A percentile compares a stretch with the other conserved stretches of the same genome.
Conservation (phyloP, 2,888 invertebrate genomes). For the Thysanoteuthis rhombus region DNA sequence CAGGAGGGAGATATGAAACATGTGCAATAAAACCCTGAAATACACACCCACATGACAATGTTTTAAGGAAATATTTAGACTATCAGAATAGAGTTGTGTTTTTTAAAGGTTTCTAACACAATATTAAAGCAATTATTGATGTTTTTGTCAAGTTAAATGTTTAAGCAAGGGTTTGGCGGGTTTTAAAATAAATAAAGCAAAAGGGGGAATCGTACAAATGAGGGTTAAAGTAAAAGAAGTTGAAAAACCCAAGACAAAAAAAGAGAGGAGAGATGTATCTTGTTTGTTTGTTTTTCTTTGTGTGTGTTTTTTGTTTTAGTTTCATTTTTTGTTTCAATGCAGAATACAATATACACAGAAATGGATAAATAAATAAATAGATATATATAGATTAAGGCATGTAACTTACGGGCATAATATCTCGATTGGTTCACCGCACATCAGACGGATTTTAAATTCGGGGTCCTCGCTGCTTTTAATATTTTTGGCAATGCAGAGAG, state of each 20-base stretch:
- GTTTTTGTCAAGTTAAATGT: background rate
- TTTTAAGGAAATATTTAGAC: background rate
- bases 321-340: background rate
- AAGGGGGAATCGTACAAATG: background rate
- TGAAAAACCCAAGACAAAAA: background rate
- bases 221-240: no score
- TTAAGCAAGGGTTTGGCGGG: background rate
- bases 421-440: background rate
- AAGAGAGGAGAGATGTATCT: background rate
- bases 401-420: background rate
- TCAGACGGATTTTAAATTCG: background rate
- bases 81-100: background rate
- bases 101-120: background rate
- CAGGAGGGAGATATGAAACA: background rate
- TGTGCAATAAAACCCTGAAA: background rate
- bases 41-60: slow-evolving; percentile 30
- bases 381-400: background rate
- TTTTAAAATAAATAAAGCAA: background rate
- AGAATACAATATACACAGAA: background rate
- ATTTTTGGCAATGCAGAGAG: background rate
- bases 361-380: background rate
- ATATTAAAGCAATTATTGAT: background rate
- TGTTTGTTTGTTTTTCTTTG: background rate
- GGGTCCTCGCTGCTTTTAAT: background rate
- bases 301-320: background rate